These are phyloP conservation scores for Zelostemma sp. DNA, from an alignment of 1,140 invertebrate species.

Conservation along the genomic window DNA sequence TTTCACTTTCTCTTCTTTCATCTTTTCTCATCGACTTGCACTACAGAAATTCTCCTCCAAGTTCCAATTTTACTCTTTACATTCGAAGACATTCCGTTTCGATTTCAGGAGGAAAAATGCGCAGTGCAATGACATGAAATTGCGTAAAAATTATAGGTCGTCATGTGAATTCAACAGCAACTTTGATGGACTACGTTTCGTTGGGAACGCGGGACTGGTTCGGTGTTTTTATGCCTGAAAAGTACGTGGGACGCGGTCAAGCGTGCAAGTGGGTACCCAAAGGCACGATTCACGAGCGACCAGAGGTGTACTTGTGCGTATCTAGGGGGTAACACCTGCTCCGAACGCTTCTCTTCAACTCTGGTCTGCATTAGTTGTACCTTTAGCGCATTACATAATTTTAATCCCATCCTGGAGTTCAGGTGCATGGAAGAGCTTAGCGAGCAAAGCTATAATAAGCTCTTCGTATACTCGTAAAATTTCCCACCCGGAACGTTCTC, in stretches of 20 bases:
- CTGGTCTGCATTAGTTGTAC: not conserved
- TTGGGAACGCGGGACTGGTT: not conserved
- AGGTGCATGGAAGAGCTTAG: not conserved
- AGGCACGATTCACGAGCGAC: conserved; percentile 3
- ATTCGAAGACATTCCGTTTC: too few species aligned
- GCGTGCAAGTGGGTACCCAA: conserved; percentile 4
- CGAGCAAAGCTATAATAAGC: not conserved
- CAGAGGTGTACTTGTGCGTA: not conserved
- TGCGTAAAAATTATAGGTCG: not conserved
- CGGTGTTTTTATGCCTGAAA: not conserved
- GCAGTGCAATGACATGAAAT: not conserved
- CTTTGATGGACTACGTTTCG: not conserved
- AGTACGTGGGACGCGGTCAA: not conserved
- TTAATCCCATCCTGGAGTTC: not conserved
- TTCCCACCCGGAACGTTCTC: too few species aligned
- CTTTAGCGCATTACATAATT: not conserved
- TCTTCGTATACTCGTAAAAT: conserved; percentile 32
- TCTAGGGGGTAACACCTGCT: conserved; percentile 52
- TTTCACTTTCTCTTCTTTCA: too few species aligned
- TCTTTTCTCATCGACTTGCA: too few species aligned
- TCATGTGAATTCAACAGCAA: not conserved
- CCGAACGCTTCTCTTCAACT: conserved; percentile 42
- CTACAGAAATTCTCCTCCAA: too few species aligned
- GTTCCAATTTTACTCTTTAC: too few species aligned
- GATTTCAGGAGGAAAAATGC: too few species aligned